phyloP scores from a whole-genome alignment of 2,797 vertebrate genomes.

The Channa striata region DNA sequence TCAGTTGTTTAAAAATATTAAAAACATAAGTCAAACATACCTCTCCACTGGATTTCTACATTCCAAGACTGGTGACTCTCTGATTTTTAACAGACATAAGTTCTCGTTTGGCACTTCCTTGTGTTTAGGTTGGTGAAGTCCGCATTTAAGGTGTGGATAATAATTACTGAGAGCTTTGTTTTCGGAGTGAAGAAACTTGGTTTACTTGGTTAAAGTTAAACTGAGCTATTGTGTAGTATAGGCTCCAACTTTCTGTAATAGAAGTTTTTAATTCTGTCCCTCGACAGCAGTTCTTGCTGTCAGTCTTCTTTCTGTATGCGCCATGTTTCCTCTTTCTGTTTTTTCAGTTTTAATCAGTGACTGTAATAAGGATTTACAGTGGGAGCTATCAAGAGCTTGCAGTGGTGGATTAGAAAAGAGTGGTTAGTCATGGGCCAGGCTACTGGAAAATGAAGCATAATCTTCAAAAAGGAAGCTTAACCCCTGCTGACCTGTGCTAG shows the following conservation, averaged over 20 bases:
- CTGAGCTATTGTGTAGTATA: conserved; percentile 9
- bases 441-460: conserved; percentile 69
- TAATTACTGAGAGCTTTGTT: too few relatives aligned
- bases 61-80: too few relatives aligned
- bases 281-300: conserved; percentile 47
- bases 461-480: conserved; percentile 78
- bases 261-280: conserved; percentile 40
- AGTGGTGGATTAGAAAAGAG: conserved; percentile 73
- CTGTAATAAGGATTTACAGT: conserved; percentile 55
- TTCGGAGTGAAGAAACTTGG: too few relatives aligned
- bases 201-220: too few relatives aligned
- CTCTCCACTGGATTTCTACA: too few relatives aligned
- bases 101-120: too few relatives aligned
- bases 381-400: conserved; percentile 72
- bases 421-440: conserved; percentile 62
- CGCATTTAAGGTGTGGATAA: too few relatives aligned
- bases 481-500: conserved; percentile 52
- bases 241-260: conserved; percentile 10
- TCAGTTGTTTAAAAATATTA: too few relatives aligned
- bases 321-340: conserved; percentile 21
- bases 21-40: too few relatives aligned
- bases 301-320: conserved; percentile 50
- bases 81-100: too few relatives aligned
- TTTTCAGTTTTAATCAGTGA: conserved; percentile 60
- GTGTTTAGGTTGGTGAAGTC: too few relatives aligned